Evolutionary conservation across 2,797 vertebrate genomes (phyloP).

Genomic region (Dermochelys coriacea): DNA sequence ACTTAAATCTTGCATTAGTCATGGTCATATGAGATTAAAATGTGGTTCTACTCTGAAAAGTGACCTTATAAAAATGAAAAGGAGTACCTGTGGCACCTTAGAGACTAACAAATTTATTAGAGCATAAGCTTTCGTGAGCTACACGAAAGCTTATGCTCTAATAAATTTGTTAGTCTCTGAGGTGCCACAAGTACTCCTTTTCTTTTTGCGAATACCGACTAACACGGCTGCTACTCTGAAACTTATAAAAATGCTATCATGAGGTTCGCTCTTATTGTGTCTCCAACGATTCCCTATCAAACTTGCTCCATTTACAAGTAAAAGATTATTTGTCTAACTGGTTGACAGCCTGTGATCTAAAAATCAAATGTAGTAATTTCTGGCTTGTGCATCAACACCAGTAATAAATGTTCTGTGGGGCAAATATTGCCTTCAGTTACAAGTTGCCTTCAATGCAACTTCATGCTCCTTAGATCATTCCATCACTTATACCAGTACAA

Average conservation of each 20-base stretch:
- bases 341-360: not conserved
- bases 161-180: no score
- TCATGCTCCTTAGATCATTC: not conserved
- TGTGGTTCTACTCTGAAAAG: not conserved
- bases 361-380: not conserved
- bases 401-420: not conserved
- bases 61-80: not conserved
- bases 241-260: not conserved
- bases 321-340: not conserved
- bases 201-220: no score
- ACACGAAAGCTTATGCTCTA: no score
- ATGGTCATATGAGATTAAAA: not conserved
- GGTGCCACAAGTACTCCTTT: no score
- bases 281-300: not conserved
- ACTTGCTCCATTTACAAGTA: not conserved
- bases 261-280: not conserved
- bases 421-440: not conserved
- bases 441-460: not conserved
- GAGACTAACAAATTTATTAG: no score
- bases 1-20: not conserved
- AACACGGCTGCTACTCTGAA: no score
- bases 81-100: no score
- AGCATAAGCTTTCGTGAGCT: no score
- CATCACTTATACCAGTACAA: not conserved
- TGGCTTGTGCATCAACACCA: not conserved